A percentile compares a stretch with the other conserved stretches of the same genome.
phyloP scores from a whole-genome alignment of 2,113 vertebrate species.

The Chascanopsetta lugubris region DNA sequence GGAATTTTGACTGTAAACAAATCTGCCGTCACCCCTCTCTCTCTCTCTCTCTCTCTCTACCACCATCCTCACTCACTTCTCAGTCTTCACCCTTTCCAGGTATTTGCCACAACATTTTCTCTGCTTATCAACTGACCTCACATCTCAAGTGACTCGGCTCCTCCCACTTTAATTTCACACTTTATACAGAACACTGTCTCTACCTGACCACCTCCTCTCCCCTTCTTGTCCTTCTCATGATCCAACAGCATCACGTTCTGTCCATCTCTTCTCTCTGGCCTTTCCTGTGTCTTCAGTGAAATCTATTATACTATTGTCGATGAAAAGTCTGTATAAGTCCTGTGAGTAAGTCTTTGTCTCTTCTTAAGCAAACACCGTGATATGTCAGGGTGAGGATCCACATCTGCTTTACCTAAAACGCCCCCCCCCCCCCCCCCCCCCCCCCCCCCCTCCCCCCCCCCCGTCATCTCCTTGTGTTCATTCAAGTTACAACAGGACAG shows the following conservation, averaged over 20 bases:
- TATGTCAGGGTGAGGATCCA: too few relatives aligned
- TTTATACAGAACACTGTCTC: not conserved
- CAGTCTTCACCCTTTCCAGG: not conserved
- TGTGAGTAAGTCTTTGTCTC: too few relatives aligned
- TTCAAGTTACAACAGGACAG: too few relatives aligned
- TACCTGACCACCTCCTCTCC: not conserved
- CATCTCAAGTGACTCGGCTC: not conserved
- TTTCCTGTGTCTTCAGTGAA: too few relatives aligned
- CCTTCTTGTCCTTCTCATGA: not conserved
- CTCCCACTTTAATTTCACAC: not conserved
- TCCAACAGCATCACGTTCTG: not conserved
- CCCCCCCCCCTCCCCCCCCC: not conserved
- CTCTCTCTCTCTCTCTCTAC: not conserved
- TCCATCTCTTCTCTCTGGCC: not conserved
- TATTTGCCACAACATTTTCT: not conserved
- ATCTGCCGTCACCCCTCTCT: conserved; percentile 40
- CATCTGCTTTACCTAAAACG: too few relatives aligned
- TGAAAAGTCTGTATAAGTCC: too few relatives aligned
- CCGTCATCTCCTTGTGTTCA: not conserved
- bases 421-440: not conserved
- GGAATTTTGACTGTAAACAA: conserved; percentile 63
- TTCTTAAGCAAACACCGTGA: too few relatives aligned
- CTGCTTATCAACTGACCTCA: not conserved
- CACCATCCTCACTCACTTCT: not conserved
- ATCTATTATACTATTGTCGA: too few relatives aligned